phyloP scores from a whole-genome alignment of 2,113 vertebrate species.

The Ptilorrhoa leucosticta region DNA sequence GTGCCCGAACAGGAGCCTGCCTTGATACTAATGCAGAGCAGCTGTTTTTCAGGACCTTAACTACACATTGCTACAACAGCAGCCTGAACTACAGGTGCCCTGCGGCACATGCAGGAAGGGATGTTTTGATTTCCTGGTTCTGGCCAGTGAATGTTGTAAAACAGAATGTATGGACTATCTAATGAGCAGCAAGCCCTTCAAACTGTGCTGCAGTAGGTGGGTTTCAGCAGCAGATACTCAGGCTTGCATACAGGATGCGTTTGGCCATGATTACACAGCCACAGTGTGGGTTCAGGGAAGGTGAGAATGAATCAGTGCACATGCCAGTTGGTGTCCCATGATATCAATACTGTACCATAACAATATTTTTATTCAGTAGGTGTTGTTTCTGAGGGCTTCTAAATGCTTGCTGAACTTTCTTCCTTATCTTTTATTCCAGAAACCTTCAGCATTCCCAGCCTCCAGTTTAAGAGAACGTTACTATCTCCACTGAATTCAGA shows the following conservation, averaged over 20 bases:
- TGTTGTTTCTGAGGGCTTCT: not conserved
- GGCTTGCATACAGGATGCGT: not conserved
- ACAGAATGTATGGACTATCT: not conserved
- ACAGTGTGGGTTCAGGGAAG: not conserved
- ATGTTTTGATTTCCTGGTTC: not conserved
- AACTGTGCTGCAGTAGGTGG: not conserved
- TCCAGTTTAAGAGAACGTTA: not conserved
- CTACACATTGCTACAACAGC: not conserved
- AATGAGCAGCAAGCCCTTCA: not conserved
- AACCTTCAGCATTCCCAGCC: not conserved
- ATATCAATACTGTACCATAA: not conserved
- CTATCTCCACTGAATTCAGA: not conserved
- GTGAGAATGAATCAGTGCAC: not conserved
- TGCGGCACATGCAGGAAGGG: not conserved
- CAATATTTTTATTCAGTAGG: not conserved
- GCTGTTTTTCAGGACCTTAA: not conserved
- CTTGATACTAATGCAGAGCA: not conserved
- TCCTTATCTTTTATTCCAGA: not conserved
- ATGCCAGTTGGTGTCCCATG: not conserved
- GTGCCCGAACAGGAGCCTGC: not conserved
- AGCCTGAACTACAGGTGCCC: not conserved
- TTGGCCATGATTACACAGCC: not conserved
- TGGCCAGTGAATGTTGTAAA: not conserved
- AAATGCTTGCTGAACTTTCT: not conserved
- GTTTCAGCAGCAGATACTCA: not conserved